phyloP scores from a whole-genome alignment of 2,888 invertebrate species.

The Yponomeuta malinellus region DNA sequence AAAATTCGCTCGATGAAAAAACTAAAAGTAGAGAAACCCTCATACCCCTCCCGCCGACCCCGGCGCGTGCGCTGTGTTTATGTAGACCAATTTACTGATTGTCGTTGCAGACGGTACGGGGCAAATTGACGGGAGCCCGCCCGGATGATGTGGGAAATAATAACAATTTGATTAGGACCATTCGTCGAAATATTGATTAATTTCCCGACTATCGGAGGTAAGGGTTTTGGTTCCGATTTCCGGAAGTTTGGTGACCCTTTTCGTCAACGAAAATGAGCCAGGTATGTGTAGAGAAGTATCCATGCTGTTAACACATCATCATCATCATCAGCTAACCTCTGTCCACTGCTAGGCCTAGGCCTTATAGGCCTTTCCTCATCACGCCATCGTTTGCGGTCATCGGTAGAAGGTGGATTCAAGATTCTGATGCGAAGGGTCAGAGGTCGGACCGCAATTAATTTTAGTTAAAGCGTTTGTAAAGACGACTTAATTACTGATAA shows the following conservation, averaged over 20 bases:
- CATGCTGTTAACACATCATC: too few species aligned
- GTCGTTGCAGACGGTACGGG: slow-evolving; percentile 15
- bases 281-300: too few species aligned
- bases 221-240: background rate
- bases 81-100: slow-evolving; percentile 27
- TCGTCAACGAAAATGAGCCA: too few species aligned
- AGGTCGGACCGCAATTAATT: too few species aligned
- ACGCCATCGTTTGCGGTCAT: too few species aligned
- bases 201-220: background rate
- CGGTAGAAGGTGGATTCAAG: too few species aligned
- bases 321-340: too few species aligned
- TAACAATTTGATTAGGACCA: background rate
- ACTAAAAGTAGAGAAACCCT: slow-evolving; percentile 10
- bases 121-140: slow-evolving; percentile 24
- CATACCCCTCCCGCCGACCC: slow-evolving; percentile 3
- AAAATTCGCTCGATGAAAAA: background rate
- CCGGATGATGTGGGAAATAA: slow-evolving; percentile 15
- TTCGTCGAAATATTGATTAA: background rate
- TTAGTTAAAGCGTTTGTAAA: too few species aligned
- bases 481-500: too few species aligned
- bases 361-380: too few species aligned
- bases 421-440: too few species aligned
- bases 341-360: too few species aligned
- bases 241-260: background rate
- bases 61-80: slow-evolving; percentile 16